Evolutionary conservation across 2,888 invertebrate species (phyloP), one percentile per base, ranked within the genome.

Genomic region (Synanthedon andrenaeformis): DNA sequence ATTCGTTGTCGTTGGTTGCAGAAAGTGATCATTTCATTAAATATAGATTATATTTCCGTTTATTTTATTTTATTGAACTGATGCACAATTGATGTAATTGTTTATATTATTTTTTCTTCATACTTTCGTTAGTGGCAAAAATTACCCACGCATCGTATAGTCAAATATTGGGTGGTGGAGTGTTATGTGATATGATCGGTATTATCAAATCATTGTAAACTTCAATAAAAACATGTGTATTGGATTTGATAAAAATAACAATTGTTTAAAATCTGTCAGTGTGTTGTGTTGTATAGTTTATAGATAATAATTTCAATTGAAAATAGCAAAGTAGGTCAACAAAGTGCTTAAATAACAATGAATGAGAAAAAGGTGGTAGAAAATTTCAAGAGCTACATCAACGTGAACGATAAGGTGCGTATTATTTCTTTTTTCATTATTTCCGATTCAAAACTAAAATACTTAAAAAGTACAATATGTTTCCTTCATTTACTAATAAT

Each of bases 321-420:
- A 49, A 23, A 49, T 17, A 17, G 49, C 60, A 67, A 80, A 82
- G 72, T 81, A 76, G 78, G 78, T 78, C 79, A 79, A 62, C 69
- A 58, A 58, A 70, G 69, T 66, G 70, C 64, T 68, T 54, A 66
- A 59, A 70, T 67, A 72, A 88, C 76, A 79, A 89, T 89, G 89
- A 87, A 87, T 73, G 89, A 89, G 65, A 87, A 85, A 76, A 87
- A 85, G 72, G 66, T 87, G 59, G 82, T 82, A 56, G 83, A 86
- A 63, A 89, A 88, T 73, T 90, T 90, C 73, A 89, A 83, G 74
- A 89, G 89, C 70, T 90, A 89, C 76, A 82, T 90, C 67, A 83
- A 83, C 66, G 82, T 81, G 62, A 75, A 82, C 57, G 72, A 81
- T 55, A 67, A 76, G 79, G 86, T 86, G 70, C n/a, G 35, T 28